A percentile compares a stretch with the other conserved stretches of the same genome.
Conservation (phyloP, 2,113 vertebrate species). For the Progne subis region DNA sequence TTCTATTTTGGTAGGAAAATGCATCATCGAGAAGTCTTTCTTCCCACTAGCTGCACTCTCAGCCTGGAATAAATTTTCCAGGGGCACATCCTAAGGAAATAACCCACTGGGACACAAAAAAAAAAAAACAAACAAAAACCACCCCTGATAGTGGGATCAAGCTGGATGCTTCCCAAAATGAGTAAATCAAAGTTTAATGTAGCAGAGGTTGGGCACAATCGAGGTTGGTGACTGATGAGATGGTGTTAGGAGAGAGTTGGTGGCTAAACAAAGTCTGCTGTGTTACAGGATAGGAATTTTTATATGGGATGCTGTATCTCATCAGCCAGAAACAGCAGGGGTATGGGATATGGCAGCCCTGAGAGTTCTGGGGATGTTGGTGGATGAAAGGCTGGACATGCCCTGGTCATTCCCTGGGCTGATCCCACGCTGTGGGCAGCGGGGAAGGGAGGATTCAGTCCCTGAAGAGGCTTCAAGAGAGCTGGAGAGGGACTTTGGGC, state of each 20-base stretch:
- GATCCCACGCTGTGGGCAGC: background rate
- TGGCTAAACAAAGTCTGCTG: background rate
- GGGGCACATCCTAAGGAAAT: background rate
- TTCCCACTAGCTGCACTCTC: background rate
- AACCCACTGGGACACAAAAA: background rate
- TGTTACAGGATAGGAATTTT: background rate
- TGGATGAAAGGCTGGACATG: background rate
- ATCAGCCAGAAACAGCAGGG: background rate
- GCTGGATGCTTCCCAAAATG: background rate
- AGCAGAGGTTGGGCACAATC: background rate
- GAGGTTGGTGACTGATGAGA: background rate
- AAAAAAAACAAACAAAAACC: background rate
- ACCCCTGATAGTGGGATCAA: background rate
- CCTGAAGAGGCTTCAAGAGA: background rate
- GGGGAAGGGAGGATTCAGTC: background rate
- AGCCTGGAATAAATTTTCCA: background rate
- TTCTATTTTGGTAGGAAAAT: background rate
- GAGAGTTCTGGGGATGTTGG: background rate
- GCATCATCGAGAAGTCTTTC: background rate
- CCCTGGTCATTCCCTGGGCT: background rate
- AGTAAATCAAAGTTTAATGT: background rate
- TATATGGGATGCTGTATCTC: background rate
- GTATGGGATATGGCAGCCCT: background rate
- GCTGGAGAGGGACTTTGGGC: background rate
- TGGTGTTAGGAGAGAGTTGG: background rate